Conservation (phyloP, 2,888 invertebrate species). For the Epirrita christyi region DNA sequence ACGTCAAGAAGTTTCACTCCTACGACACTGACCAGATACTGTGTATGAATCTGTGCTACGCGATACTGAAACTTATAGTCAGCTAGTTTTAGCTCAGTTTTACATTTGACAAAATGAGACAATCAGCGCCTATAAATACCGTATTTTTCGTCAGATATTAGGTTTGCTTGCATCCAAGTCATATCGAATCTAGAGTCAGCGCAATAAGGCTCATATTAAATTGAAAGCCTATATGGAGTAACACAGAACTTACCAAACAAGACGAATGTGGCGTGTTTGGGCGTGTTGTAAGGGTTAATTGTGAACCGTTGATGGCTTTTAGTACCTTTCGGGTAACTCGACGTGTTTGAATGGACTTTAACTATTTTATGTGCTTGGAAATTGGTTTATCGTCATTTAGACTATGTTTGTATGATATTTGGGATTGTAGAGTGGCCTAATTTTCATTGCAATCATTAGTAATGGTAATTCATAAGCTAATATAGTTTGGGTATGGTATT, state of each 20-base stretch:
- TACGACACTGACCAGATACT: background rate
- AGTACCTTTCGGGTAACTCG: conserved; percentile 18
- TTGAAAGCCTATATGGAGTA: conserved; percentile 1
- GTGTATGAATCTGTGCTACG: too few species aligned
- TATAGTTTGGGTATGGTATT: too few species aligned
- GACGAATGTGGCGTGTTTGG: conserved; percentile 17
- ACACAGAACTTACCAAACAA: conserved; percentile 4
- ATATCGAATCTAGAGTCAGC: background rate
- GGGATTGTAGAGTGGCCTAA: too few species aligned
- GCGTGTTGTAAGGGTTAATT: conserved; percentile 23
- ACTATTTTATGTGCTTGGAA: conserved; percentile 21
- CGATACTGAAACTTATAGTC: too few species aligned
- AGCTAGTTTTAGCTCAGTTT: too few species aligned
- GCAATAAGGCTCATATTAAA: conserved; percentile 1
- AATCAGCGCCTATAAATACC: too few species aligned
- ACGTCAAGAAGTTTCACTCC: background rate
- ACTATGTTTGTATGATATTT: background rate
- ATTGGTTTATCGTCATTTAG: conserved; percentile 12
- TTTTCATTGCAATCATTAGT: too few species aligned
- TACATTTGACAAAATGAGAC: too few species aligned
- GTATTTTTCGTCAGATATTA: too few species aligned
- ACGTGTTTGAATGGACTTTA: conserved; percentile 18
- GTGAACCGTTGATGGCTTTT: conserved; percentile 19
- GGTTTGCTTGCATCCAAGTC: background rate
- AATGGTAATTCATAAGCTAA: too few species aligned